Conservation (phyloP, 2,113 vertebrate genomes). For the Hiodon alosoides region DNA sequence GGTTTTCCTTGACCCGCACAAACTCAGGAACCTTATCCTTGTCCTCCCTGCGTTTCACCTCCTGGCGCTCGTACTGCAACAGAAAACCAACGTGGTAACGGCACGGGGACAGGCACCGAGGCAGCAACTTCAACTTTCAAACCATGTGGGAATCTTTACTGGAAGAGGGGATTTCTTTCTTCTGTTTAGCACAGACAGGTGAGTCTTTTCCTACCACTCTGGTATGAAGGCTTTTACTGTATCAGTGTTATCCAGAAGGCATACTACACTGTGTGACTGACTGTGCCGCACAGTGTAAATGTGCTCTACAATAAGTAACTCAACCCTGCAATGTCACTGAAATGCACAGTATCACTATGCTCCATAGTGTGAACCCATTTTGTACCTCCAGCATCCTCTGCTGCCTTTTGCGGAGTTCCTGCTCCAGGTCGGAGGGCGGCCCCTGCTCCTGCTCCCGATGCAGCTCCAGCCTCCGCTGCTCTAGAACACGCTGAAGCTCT, state of each 20-base stretch:
- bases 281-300: background rate
- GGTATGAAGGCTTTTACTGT: too few relatives aligned
- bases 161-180: background rate
- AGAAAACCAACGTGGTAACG: background rate
- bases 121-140: background rate
- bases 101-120: background rate
- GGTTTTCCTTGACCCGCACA: conserved; percentile 64
- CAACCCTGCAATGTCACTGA: background rate
- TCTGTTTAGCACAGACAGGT: background rate
- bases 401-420: conserved; percentile 66
- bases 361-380: background rate
- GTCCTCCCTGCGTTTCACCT: conserved; percentile 44
- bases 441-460: conserved; percentile 60
- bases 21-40: conserved; percentile 59
- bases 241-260: too few relatives aligned
- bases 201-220: too few relatives aligned
- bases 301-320: background rate
- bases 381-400: conserved; percentile 65
- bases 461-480: conserved; percentile 58
- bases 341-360: background rate
- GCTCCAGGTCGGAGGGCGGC: conserved; percentile 62
- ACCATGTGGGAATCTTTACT: too few relatives aligned
- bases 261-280: too few relatives aligned
- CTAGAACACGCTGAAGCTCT: conserved; percentile 59
- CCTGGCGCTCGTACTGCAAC: conserved; percentile 59